Evolutionary conservation across 1,140 invertebrate genomes (phyloP), one percentile per base, ranked within the genome.

Genomic region (Calliopsis andreniformis): DNA sequence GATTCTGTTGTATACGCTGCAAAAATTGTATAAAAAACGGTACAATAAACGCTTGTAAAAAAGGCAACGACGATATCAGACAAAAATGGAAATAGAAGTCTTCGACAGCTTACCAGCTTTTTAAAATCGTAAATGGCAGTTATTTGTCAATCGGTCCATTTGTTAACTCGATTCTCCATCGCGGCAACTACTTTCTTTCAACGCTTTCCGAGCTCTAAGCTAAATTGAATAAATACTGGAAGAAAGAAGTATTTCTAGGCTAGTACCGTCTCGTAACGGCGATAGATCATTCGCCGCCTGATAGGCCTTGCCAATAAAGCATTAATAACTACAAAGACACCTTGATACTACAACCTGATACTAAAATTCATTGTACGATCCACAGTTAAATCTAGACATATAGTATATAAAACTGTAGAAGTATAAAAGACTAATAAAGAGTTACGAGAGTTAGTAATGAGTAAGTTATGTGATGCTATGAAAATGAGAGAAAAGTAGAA

Each of bases 221-320:
- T 88, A 87, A 39, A 86, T 88, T 70, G 70, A 88, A 87, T 88
- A 90, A 90, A 90, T 90, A 89, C 69, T 91, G 89, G 89, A 90
- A 90, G 86, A 87, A 83, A 87, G 78, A 88, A 87, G 83, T 87
- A 86, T 82, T 25, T 68, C 83, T 89, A 90, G 86, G 83, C 84
- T 85, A 87, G 35, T 81, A 66, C 64, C 67, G 47, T 80, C 71
- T 35, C 64, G 61, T 83, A 63, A 66, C 62, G 58, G 58, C 68
- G 66, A 76, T 73, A 20, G 39, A 39, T 45, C 49, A 32, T 18
- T 75, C 58, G 23, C 70, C 76, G 59, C 16, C n/a, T 69, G 53
- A 75, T 83, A 83, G 82, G 80, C 82, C 82, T 32, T 73, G 55
- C 55, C 82, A 35, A 71, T 51, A 71, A 83, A 82, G 62, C 66